A percentile compares a stretch with the other conserved stretches of the same genome.
These are phyloP conservation scores for Calosoma granatense DNA, from an alignment of 1,140 invertebrate species.

Conservation along the genomic window DNA sequence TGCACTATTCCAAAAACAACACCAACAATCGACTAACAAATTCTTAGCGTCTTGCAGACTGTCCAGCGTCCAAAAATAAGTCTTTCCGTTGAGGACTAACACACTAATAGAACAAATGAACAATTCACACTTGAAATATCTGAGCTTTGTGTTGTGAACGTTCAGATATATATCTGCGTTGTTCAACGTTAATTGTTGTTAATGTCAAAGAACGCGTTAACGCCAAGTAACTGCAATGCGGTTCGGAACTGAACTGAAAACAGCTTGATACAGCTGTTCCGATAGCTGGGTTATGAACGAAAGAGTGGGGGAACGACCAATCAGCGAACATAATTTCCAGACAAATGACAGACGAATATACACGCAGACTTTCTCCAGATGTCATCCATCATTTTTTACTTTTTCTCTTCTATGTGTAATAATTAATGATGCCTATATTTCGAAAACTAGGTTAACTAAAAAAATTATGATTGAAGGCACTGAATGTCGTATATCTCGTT, in stretches of 20 bases:
- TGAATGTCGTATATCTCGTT: too few species aligned
- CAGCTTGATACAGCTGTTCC: too few species aligned
- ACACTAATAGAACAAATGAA: not conserved
- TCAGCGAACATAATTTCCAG: not conserved
- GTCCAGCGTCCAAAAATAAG: not conserved
- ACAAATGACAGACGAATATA: not conserved
- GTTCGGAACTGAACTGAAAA: not conserved
- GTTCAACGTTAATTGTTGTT: too few species aligned
- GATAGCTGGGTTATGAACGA: not conserved
- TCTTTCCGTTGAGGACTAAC: not conserved
- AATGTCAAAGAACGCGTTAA: not conserved
- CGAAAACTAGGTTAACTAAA: too few species aligned
- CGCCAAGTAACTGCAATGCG: not conserved
- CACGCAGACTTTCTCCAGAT: not conserved
- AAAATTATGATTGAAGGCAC: too few species aligned
- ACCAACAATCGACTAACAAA: too few species aligned
- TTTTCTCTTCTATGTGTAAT: too few species aligned
- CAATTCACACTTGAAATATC: too few species aligned
- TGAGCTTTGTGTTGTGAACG: too few species aligned
- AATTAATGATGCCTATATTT: too few species aligned
- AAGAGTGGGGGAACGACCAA: not conserved
- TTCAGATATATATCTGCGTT: too few species aligned
- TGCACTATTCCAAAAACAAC: not conserved
- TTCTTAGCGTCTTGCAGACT: too few species aligned
- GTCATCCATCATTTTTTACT: not conserved